phyloP scores from a whole-genome alignment of 2,888 invertebrate species.

The Smittia sp. region DNA sequence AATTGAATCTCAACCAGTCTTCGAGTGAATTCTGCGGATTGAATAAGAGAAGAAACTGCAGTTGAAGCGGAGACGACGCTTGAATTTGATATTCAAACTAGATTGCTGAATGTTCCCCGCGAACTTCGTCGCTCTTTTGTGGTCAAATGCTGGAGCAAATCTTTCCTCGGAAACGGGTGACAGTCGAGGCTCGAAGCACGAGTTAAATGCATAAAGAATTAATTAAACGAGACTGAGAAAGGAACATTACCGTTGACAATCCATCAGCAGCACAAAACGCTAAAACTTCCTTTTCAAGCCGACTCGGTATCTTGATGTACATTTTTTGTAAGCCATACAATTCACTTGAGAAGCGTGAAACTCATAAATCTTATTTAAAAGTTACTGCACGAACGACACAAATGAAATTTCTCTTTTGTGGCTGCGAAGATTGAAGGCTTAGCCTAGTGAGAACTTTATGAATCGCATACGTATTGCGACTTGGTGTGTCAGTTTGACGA shows the following conservation, averaged over 20 bases:
- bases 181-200: background rate
- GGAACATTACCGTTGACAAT: constrained; percentile 25
- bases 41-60: background rate
- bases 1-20: background rate
- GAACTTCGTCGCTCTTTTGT: background rate
- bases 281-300: background rate
- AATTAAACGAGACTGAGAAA: constrained; percentile 11
- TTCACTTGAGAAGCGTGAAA: constrained; percentile 37
- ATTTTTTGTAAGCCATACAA: background rate
- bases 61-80: background rate
- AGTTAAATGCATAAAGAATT: constrained; percentile 1
- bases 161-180: background rate
- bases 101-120: background rate
- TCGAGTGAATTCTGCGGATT: background rate
- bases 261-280: constrained; percentile 19
- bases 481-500: too few relatives aligned
- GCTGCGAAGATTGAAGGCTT: background rate
- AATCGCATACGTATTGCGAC: too few relatives aligned
- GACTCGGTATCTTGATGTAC: constrained; percentile 14
- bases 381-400: constrained; percentile 30
- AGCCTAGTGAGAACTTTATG: too few relatives aligned
- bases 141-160: background rate
- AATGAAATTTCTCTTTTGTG: constrained; percentile 16
- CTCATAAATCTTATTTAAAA: constrained; percentile 37
- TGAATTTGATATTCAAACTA: constrained; percentile 18